Base-by-base conservation (phyloP, 2,888 invertebrate species). In the Sialis lutaria region DNA sequence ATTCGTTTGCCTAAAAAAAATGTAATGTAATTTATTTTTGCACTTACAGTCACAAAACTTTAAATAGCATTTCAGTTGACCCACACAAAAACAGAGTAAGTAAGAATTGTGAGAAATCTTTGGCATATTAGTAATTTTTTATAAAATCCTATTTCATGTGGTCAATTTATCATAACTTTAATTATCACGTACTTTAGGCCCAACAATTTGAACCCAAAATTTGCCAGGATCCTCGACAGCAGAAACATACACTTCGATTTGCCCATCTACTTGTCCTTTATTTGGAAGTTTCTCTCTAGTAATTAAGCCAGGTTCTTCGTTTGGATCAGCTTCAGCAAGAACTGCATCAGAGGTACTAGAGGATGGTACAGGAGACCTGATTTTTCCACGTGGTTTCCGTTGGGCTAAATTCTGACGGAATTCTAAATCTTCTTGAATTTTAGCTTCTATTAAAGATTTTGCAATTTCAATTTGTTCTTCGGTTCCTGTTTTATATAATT, bases 161-260 rank as follows among this genome's bases (percentile, higher is more conserved):
- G 40, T 30, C 12, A 12, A 41, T 41, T n/a, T 12, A 6, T 10
- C n/a, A 40, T 10, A 10, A 13, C 10, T 12, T 41, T 10, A 6
- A 12, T 6, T 41, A 12, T 8, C 10, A 33, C 10, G 7, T 33
- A 33, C 33, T 55, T 65, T 66, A 0, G 82, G 74, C 0, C 86
- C 83, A 46, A 81, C 75, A 51, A 87, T 74, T 68, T 92, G 92
- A 7, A 92, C 74, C 88, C 90, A 93, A 67, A 93, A 92, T 51
- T 70, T 69, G 10, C 68, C 70, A 1, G 91, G 91, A 32, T 79
- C 79, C 9, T 82, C 81, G 51, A 88, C 77, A 0, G 90, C 88
- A 0, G 89, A 88, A 4, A 92, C 84, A 64, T 83, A 91, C 10
- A 91, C 85, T 59, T 91, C 84, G 59, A 88, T 76, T 12, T 75